Evolutionary conservation across 2,113 vertebrate species (phyloP), one percentile per base, ranked within the genome.

Genomic region (Chascanopsetta lugubris): DNA sequence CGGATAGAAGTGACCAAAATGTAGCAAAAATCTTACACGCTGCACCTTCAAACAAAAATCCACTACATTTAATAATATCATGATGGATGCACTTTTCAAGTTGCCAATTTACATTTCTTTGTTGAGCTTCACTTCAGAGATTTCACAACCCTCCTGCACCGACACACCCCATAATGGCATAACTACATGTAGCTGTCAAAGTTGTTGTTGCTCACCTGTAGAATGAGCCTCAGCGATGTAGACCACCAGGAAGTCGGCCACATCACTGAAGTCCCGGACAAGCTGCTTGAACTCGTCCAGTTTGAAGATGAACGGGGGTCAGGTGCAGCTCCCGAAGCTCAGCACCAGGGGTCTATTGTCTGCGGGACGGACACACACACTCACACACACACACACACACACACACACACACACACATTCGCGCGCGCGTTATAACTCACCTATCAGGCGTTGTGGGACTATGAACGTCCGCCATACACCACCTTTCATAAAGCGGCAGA

Each of bases 281-380:
- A 98, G 94, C 71, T 90, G 84, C 85, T 95, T 97, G 90, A 97
- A 98, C 87, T 97, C 93, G 43, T 91, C 92, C 77, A 98, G 94
- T 88, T 94, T 96, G 53, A 87, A 91, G 78, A 97, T 92, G 84
- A 98, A 98, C 0, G 95, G 95, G 82, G 96, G 95, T 98, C 96
- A 97, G 82, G 95, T 95, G 74, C 96, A 98, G 2, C 96, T 98
- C 64, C 96, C 96, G 75, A 98, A 98, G 80, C 91, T 96, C 80
- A 97, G 69, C 57, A 98, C 94, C 86, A 98, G 88, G 10, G 95
- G 94, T 21, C 95, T 89, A 45, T 77, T 92, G 2, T 61, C 96
- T 98, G 66, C 34, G 43, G 32, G 79, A 1, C 27, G 8, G 22
- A 54, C 0, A 53, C 11, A 56, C 6, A 22, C 20, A 15, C 21